phyloP scores from a whole-genome alignment of 2,888 invertebrate genomes.

The Lasioglossum villosulum region DNA sequence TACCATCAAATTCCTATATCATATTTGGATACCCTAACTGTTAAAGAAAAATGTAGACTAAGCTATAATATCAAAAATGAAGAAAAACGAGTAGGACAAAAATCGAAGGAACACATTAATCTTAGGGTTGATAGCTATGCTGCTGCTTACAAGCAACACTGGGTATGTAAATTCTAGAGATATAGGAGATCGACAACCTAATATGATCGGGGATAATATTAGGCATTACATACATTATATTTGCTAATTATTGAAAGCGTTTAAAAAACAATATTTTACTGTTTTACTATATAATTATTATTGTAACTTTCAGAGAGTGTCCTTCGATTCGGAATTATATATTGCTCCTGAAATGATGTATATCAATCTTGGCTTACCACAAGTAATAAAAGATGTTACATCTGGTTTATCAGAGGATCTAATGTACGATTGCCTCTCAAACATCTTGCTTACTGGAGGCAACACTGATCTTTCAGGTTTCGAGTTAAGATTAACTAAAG shows the following conservation, averaged over 20 bases:
- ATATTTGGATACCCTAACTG: slow-evolving; percentile 81
- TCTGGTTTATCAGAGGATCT: slow-evolving; percentile 79
- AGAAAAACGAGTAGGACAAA: slow-evolving; percentile 74
- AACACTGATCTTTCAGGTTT: slow-evolving; percentile 84
- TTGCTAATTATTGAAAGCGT: background rate
- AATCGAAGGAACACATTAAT: slow-evolving; percentile 78
- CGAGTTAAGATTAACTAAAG: slow-evolving; percentile 81
- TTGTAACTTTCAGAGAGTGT: slow-evolving; percentile 78
- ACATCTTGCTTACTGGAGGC: slow-evolving; percentile 84
- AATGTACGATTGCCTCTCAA: slow-evolving; percentile 82
- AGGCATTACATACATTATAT: background rate
- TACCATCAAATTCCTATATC: slow-evolving; percentile 83
- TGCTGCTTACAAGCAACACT: slow-evolving; percentile 80
- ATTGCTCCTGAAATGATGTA: slow-evolving; percentile 85
- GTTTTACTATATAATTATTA: background rate
- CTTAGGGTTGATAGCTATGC: slow-evolving; percentile 80
- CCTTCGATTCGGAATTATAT: slow-evolving; percentile 82
- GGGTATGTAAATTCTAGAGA: slow-evolving; percentile 72
- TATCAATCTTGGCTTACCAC: slow-evolving; percentile 81
- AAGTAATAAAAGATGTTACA: slow-evolving; percentile 82
- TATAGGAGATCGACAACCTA: background rate
- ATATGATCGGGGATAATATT: too few relatives aligned
- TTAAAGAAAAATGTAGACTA: slow-evolving; percentile 83
- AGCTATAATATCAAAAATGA: slow-evolving; percentile 83
- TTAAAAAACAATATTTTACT: background rate